phyloP scores from a whole-genome alignment of 2,888 invertebrate species.

The Hypsopygia costalis region DNA sequence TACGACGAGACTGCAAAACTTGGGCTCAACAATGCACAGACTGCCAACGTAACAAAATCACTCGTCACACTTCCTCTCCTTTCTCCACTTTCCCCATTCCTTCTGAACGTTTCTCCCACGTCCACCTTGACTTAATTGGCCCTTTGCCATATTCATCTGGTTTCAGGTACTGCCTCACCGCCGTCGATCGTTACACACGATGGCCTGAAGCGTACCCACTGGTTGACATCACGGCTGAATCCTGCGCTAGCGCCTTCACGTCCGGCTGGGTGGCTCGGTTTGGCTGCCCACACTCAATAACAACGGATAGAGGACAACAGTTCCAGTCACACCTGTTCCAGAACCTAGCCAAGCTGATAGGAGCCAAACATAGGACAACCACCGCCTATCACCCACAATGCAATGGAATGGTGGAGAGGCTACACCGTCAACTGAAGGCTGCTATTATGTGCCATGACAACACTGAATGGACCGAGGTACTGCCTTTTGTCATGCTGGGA shows the following conservation, averaged over 20 bases:
- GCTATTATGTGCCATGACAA: conserved; percentile 13
- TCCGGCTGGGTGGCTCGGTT: conserved; percentile 42
- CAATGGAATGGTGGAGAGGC: conserved; percentile 15
- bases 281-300: conserved; percentile 33
- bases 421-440: conserved; percentile 12
- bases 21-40: conserved; percentile 28
- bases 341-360: neutral
- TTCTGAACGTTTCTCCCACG: conserved; percentile 36
- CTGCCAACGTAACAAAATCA: conserved; percentile 39
- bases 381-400: conserved; percentile 10
- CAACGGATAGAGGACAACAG: conserved; percentile 7
- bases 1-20: conserved; percentile 16
- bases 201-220: conserved; percentile 33
- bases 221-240: conserved; percentile 31
- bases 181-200: conserved; percentile 34
- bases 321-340: conserved; percentile 19
- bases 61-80: conserved; percentile 13
- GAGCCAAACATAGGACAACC: neutral
- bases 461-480: conserved; percentile 5
- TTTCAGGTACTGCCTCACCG: conserved; percentile 37
- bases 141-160: conserved; percentile 37
- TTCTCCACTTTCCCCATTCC: conserved; percentile 17
- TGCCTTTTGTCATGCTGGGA: conserved; percentile 12
- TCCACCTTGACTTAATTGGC: conserved; percentile 57
- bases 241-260: conserved; percentile 33